These are phyloP conservation scores for Brienomyrus brachyistius DNA, from an alignment of 2,113 vertebrate species.

Conservation along the genomic window DNA sequence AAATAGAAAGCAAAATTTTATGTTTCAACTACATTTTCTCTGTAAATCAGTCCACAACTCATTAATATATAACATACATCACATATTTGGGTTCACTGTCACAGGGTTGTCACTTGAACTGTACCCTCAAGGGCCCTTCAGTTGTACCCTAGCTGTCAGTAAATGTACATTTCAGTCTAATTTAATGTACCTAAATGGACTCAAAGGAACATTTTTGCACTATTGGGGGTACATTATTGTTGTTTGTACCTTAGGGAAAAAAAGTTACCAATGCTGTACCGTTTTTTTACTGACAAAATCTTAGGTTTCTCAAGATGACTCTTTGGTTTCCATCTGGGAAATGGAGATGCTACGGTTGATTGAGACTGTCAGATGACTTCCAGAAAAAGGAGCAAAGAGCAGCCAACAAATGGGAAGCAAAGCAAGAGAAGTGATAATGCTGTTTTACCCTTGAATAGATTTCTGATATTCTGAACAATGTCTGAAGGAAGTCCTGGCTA, in stretches of 20 bases:
- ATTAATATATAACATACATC: neutral
- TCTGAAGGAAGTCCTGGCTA: neutral
- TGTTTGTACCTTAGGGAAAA: neutral
- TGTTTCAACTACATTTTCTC: neutral
- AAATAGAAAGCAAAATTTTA: neutral
- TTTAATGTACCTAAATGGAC: neutral
- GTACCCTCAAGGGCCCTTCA: neutral
- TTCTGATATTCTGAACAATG: neutral
- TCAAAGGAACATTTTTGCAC: neutral
- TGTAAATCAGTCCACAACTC: neutral
- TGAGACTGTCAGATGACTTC: neutral
- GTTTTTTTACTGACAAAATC: neutral
- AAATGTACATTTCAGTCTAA: neutral
- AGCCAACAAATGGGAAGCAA: neutral
- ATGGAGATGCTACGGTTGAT: neutral
- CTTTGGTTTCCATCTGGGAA: neutral
- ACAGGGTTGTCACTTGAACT: neutral
- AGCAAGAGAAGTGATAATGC: neutral
- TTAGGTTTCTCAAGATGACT: neutral
- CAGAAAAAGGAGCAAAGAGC: neutral
- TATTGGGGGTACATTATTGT: neutral
- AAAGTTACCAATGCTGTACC: neutral
- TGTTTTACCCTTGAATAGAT: neutral
- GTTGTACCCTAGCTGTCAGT: neutral
- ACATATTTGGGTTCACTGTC: neutral